phyloP scores from a whole-genome alignment of 2,113 vertebrate species.

The Toxotes chatareus region DNA sequence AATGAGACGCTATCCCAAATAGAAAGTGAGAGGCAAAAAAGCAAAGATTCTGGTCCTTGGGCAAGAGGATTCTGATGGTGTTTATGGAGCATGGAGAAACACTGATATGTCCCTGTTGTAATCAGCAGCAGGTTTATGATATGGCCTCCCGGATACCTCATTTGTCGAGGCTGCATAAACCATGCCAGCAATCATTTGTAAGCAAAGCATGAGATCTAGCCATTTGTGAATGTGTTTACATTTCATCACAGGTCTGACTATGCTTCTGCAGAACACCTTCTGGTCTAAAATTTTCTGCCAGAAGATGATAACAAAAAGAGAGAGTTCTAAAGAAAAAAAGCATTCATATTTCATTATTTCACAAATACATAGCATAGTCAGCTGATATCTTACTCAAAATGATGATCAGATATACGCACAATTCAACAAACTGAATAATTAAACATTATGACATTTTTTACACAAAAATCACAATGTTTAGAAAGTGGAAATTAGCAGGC shows the following conservation, averaged over 20 bases:
- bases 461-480: background rate
- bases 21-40: constrained; percentile 36
- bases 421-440: background rate
- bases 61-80: constrained; percentile 40
- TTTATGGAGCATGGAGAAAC: constrained; percentile 46
- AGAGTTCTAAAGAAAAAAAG: too few relatives aligned
- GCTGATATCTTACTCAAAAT: too few relatives aligned
- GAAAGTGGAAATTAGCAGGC: background rate
- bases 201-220: constrained; percentile 10
- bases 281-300: background rate
- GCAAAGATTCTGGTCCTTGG: constrained; percentile 18
- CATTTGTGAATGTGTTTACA: background rate
- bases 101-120: constrained; percentile 14
- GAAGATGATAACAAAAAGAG: background rate
- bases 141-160: background rate
- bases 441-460: background rate
- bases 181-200: background rate
- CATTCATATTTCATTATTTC: too few relatives aligned
- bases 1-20: constrained; percentile 64
- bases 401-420: background rate
- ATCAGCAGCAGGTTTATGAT: constrained; percentile 16
- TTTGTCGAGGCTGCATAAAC: background rate
- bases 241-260: background rate
- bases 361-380: too few relatives aligned
- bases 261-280: background rate